Percentiles rank a stretch among this genome's conserved stretches.
Conservation (phyloP, 2,113 vertebrate species). For the Glaucomys volans region DNA sequence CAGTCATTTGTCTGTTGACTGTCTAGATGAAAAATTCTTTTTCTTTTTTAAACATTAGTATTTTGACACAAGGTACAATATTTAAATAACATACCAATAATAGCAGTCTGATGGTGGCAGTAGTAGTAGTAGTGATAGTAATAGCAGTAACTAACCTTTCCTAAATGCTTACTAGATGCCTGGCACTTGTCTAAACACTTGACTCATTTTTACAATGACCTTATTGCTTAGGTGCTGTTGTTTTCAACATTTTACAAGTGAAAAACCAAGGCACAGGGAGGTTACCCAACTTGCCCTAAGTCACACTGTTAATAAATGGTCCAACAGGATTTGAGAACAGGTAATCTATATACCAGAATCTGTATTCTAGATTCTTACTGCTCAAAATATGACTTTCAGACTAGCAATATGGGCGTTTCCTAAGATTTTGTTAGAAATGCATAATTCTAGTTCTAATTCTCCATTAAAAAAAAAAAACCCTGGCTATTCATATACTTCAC, state of each 20-base stretch:
- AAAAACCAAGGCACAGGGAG: background rate
- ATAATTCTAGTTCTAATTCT: background rate
- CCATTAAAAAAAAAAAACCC: background rate
- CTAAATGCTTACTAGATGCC: background rate
- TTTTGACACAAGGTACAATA: background rate
- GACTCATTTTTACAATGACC: background rate
- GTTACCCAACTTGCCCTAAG: background rate
- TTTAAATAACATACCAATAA: background rate
- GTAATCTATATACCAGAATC: background rate
- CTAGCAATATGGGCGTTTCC: background rate
- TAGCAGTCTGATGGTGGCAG: background rate
- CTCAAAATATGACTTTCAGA: background rate
- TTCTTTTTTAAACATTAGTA: background rate
- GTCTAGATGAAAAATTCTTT: constrained; percentile 1
- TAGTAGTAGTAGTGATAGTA: background rate
- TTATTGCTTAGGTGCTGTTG: background rate
- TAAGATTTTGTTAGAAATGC: background rate
- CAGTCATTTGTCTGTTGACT: constrained; percentile 35
- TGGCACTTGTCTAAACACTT: background rate
- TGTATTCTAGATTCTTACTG: constrained; percentile 3
- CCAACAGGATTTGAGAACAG: constrained; percentile 10
- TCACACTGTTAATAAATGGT: constrained; percentile 6
- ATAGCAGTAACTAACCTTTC: background rate
- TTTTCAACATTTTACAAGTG: background rate
- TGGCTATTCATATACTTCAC: background rate